A percentile compares a stretch with the other conserved stretches of the same genome.
Conservation (phyloP, 1,140 invertebrate species). For the Lepidostoma basale region DNA sequence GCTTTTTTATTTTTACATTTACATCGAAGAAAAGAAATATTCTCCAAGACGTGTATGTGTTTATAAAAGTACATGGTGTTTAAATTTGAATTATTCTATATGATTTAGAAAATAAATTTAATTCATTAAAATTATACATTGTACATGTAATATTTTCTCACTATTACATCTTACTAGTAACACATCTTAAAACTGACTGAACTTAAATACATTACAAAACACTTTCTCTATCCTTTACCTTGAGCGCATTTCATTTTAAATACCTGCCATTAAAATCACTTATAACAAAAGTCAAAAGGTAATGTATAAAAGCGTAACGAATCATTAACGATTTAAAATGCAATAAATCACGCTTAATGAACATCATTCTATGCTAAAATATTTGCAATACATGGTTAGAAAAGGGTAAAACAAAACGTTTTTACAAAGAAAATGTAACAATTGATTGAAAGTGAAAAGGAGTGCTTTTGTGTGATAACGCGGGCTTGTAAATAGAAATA, state of each 20-base stretch:
- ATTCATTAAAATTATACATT: neutral
- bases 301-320: neutral
- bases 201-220: neutral
- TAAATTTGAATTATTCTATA: no score
- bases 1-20: no score
- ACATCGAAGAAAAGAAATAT: no score
- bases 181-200: conserved; percentile 1
- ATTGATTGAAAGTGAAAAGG: neutral
- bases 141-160: neutral
- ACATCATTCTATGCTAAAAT: conserved; percentile 5
- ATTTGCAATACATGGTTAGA: conserved; percentile 25
- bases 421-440: neutral
- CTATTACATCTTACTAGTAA: neutral
- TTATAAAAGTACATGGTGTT: no score
- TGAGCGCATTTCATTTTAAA: neutral
- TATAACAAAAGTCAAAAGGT: neutral
- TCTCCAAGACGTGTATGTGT: no score
- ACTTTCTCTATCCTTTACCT: neutral
- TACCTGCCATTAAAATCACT: neutral
- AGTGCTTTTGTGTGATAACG: neutral
- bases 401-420: neutral
- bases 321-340: neutral
- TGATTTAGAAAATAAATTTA: no score
- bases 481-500: conserved; percentile 10
- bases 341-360: neutral